A percentile compares a stretch with the other conserved stretches of the same genome.
These are phyloP conservation scores for Nymphalis io DNA, from an alignment of 1,140 invertebrate genomes.

Conservation along the genomic window DNA sequence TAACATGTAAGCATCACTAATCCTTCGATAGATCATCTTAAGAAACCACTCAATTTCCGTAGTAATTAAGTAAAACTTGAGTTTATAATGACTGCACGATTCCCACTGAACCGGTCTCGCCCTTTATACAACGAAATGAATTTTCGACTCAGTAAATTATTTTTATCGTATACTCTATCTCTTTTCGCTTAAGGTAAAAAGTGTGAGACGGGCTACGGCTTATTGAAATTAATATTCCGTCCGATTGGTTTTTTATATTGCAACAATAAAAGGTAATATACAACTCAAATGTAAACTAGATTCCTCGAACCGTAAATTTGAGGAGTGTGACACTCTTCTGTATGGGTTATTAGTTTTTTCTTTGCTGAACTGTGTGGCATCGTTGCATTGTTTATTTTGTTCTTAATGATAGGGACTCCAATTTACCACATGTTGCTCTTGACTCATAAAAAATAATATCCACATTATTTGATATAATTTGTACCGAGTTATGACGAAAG, in stretches of 20 bases:
- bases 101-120: conserved; percentile 41
- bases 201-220: conserved; percentile 23
- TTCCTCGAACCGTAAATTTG: conserved; percentile 45
- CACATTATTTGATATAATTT: conserved; percentile 74
- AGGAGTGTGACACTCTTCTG: conserved; percentile 51
- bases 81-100: conserved; percentile 37
- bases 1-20: conserved; percentile 10
- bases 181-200: conserved; percentile 24
- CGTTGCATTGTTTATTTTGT: conserved; percentile 73
- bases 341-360: conserved; percentile 60
- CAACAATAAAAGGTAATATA: conserved; percentile 46
- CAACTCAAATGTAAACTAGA: conserved; percentile 35
- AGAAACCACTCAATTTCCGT: conserved; percentile 31
- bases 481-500: conserved; percentile 65
- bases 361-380: conserved; percentile 53
- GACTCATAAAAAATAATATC: conserved; percentile 68
- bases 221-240: conserved; percentile 46
- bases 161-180: conserved; percentile 38
- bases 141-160: conserved; percentile 44
- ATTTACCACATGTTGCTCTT: conserved; percentile 73
- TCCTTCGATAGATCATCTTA: conserved; percentile 25
- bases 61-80: conserved; percentile 42
- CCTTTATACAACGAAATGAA: conserved; percentile 41
- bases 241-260: conserved; percentile 43
- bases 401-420: conserved; percentile 62